Evolutionary conservation across 2,113 vertebrate genomes (phyloP), one percentile per base, ranked within the genome.

Genomic region (Anolis sagrei): DNA sequence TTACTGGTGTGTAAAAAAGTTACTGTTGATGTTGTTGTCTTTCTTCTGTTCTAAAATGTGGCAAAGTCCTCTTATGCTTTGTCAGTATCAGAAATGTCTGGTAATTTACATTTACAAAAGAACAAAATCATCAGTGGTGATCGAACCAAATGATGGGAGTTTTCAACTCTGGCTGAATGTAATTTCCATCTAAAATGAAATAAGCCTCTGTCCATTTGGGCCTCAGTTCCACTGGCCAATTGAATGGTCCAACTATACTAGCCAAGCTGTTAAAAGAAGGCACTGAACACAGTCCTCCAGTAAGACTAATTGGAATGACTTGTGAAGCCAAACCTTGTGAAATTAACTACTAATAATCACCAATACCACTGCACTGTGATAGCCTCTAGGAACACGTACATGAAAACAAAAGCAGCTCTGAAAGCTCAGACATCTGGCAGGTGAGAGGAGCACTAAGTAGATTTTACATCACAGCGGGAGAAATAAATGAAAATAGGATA

Each of bases 281-380:
- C 69, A 85, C 44, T 72, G 49, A 72, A 62, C 75, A 44, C 10
- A 4, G n/a, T 72, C 49, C 25, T 16, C 18, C 19, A 54, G 76
- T 27, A 72, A 44, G 49, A 70, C 19, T 61, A 85, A 85, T 85
- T 84, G 76, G 74, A 77, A 76, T 34, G 49, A 58, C 10, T 61
- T 48, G 49, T 79, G 76, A 69, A 58, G 25, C 49, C 48, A 70
- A 84, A 61, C 64, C 36, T 51, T 61, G 32, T 79, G 66, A 61
- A 85, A 23, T 85, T 58, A 61, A 74, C 25, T 58, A 32, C 4
- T 32, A 85, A 4, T 32, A 78, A 49, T 14, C 21, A 32, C 25
- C 39, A 16, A 32, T 79, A 34, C 27, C 51, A 62, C 58, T 23
- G 29, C 54, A 36, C 48, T 36, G 34, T 44, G 27, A 54, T 36